Evolutionary conservation across 1,140 invertebrate genomes (phyloP), one percentile per base, ranked within the genome.

Genomic region (Panulirus ornatus): DNA sequence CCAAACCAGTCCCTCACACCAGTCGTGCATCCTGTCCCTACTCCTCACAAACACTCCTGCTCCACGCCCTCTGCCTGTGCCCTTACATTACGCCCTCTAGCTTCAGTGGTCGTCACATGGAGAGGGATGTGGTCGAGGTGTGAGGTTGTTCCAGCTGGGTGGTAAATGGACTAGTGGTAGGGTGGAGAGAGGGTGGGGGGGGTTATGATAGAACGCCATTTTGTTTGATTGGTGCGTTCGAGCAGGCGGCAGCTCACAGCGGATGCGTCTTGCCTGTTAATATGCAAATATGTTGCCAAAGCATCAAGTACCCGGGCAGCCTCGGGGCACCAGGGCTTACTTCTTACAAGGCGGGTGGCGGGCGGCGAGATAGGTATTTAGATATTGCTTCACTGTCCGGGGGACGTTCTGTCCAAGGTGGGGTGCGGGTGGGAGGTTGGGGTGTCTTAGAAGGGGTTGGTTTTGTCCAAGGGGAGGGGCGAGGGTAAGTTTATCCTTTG

Each of bases 281-380:
- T 88, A 88, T 88, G 86, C 86, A 88, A 88, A 88, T 88, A 71
- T 36, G 75, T 71, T 88, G 85, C 78, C 40, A 82, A 82, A 82
- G 86, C 76, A 88, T 82, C 86, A 70, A 82, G 86, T 51, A 70
- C 47, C 30, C 84, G 14, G n/a, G 11, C 42, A 30, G 86, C 76
- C 76, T 78, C 38, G 47, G 84, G 84, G 42, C 76, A 19, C 19
- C 63, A n/a, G 6, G 58, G 58, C 38, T 47, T 71, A 47, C 78
- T 75, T 81, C 75, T 70, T 40, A 27, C 70, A 79, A 51, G 76
- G 76, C 76, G 82, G 38, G 16, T 63, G 30, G 44, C 38, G 70
- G 84, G 66, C 70, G n/a, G 19, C 0, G 66, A 86, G 84, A 63
- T 76, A 76, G 84, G 70, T 76, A 76, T 86, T 76, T 54, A 54